Conservation (phyloP, 2,113 vertebrate species). For the Ailurus styani region DNA sequence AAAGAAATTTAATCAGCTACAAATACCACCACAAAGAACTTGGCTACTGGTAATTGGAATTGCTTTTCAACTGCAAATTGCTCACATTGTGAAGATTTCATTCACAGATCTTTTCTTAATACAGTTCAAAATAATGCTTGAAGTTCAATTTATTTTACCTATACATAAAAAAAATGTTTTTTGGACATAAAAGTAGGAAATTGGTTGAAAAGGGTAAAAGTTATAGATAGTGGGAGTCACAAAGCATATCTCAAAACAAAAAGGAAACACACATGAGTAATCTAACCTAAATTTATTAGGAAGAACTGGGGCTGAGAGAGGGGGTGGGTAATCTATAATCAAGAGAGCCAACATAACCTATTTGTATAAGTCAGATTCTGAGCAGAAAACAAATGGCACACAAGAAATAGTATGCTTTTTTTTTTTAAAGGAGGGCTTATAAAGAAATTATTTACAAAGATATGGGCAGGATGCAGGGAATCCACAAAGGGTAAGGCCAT, state of each 20-base stretch:
- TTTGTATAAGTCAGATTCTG: background rate
- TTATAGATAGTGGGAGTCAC: constrained; percentile 46
- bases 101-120: background rate
- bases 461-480: background rate
- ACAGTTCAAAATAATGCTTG: constrained; percentile 38
- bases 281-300: constrained; percentile 17
- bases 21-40: background rate
- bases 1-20: constrained; percentile 28
- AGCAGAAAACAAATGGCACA: background rate
- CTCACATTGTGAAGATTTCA: constrained; percentile 68
- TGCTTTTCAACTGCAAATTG: constrained; percentile 64
- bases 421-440: background rate
- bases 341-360: background rate
- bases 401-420: background rate
- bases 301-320: background rate
- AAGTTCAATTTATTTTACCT: constrained; percentile 67
- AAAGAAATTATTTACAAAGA: background rate
- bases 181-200: constrained; percentile 58
- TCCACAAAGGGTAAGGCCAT: background rate
- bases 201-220: constrained; percentile 36
- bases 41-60: constrained; percentile 44
- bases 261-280: constrained; percentile 54
- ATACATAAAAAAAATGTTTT: background rate
- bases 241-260: constrained; percentile 48
- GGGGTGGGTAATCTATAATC: background rate